A percentile compares a stretch with the other conserved stretches of the same genome.
Evolutionary conservation across 2,797 vertebrate genomes (phyloP).

Genomic region (Thripadectes ignobilis): DNA sequence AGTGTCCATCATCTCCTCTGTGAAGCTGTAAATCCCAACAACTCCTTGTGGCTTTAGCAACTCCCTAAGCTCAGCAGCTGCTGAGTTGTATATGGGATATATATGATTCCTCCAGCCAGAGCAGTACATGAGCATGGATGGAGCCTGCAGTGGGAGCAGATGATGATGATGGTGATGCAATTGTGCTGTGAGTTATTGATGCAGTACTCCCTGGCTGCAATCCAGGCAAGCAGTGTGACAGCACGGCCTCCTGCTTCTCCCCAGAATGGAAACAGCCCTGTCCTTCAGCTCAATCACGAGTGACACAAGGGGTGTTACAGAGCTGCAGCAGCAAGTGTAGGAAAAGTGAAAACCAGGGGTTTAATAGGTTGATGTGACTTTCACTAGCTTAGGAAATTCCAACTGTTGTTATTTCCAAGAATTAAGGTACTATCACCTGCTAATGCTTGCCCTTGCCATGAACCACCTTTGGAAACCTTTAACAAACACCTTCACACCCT

Average conservation of each 20-base stretch:
- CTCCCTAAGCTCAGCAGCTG: background rate
- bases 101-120: accelerated
- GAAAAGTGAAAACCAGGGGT: accelerated
- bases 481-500: accelerated
- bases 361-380: background rate
- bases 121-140: accelerated
- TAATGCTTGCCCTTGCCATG: accelerated
- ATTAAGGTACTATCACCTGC: background rate
- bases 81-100: accelerated
- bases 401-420: background rate
- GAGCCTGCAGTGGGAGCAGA: background rate
- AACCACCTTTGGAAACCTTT: background rate
- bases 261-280: background rate
- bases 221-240: background rate
- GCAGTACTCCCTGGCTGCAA: background rate
- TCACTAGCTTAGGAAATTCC: background rate
- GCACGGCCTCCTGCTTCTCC: background rate
- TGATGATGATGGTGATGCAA: background rate
- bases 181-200: background rate
- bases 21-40: background rate
- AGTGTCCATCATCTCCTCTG: background rate
- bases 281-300: background rate
- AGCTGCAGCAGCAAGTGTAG: background rate
- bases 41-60: background rate
- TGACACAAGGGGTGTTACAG: background rate